Evolutionary conservation across 1,140 invertebrate genomes (phyloP).

Genomic region (Octopus sinensis): DNA sequence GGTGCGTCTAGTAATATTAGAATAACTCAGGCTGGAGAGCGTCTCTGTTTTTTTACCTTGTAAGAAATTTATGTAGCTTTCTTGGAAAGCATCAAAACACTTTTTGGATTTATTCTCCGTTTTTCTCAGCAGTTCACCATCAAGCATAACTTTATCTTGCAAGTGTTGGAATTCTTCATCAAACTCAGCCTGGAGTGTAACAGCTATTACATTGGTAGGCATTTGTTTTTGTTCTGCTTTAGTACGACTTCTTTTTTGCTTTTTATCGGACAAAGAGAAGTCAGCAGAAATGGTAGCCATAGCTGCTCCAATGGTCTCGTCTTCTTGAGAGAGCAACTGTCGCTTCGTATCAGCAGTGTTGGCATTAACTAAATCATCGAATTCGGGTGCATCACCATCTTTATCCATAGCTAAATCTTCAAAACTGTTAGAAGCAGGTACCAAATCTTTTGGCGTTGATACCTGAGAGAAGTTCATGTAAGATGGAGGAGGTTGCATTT

Average conservation of each 20-base stretch:
- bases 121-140: slow-evolving; percentile 4
- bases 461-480: slow-evolving; percentile 12
- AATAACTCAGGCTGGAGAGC: slow-evolving; percentile 49
- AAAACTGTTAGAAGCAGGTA: slow-evolving; percentile 1
- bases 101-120: neutral
- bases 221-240: slow-evolving; percentile 30
- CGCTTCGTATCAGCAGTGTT: slow-evolving; percentile 12
- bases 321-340: slow-evolving; percentile 35
- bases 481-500: neutral
- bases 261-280: slow-evolving; percentile 16
- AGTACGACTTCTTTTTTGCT: slow-evolving; percentile 13
- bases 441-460: neutral
- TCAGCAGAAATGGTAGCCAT: slow-evolving; percentile 18
- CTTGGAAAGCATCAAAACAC: slow-evolving; percentile 39
- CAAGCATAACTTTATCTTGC: slow-evolving; percentile 17
- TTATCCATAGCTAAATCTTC: slow-evolving; percentile 6
- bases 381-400: neutral
- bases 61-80: slow-evolving; percentile 51
- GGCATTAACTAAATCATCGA: slow-evolving; percentile 9
- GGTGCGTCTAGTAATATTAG: slow-evolving; percentile 41
- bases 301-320: slow-evolving; percentile 36
- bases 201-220: slow-evolving; percentile 21
- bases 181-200: slow-evolving; percentile 24
- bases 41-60: slow-evolving; percentile 55
- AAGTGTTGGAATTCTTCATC: slow-evolving; percentile 38